Percentiles rank a stretch among this genome's conserved stretches.
Evolutionary conservation across 2,888 invertebrate genomes (phyloP).

Genomic region (Luperina nickerlii): DNA sequence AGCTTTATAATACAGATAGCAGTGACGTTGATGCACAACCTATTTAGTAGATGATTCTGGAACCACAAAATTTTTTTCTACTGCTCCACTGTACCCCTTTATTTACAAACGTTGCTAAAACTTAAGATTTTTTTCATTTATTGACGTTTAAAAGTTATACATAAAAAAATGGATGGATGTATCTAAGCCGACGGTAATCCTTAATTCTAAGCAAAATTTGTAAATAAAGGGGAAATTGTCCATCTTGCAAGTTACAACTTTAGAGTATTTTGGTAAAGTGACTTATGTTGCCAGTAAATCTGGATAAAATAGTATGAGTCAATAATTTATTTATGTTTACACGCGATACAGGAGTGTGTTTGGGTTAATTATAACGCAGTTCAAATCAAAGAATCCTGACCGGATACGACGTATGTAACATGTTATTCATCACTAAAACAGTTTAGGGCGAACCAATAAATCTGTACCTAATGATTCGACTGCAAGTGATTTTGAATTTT

Average conservation of each 20-base stretch:
- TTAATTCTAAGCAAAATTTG: background rate
- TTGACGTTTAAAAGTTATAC: background rate
- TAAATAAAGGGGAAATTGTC: background rate
- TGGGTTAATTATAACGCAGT: constrained; percentile 39
- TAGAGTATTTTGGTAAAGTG: background rate
- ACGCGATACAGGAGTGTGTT: constrained; percentile 5
- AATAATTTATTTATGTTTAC: constrained; percentile 33
- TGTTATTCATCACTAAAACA: constrained; percentile 36
- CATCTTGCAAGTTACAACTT: background rate
- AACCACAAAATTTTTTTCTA: background rate
- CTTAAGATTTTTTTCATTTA: background rate
- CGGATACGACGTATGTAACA: constrained; percentile 42
- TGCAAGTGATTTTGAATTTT: constrained; percentile 18
- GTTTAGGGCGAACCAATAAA: constrained; percentile 37
- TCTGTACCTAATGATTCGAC: background rate
- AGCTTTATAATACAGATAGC: background rate
- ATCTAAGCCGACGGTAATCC: background rate
- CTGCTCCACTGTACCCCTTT: background rate
- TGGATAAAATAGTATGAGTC: constrained; percentile 11
- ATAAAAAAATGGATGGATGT: background rate
- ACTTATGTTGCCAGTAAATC: background rate
- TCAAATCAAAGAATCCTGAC: constrained; percentile 24
- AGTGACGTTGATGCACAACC: background rate
- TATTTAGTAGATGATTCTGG: background rate
- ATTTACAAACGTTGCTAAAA: background rate